Evolutionary conservation across 2,888 invertebrate species (phyloP).

Genomic region (Glyphotaelius pellucidus): DNA sequence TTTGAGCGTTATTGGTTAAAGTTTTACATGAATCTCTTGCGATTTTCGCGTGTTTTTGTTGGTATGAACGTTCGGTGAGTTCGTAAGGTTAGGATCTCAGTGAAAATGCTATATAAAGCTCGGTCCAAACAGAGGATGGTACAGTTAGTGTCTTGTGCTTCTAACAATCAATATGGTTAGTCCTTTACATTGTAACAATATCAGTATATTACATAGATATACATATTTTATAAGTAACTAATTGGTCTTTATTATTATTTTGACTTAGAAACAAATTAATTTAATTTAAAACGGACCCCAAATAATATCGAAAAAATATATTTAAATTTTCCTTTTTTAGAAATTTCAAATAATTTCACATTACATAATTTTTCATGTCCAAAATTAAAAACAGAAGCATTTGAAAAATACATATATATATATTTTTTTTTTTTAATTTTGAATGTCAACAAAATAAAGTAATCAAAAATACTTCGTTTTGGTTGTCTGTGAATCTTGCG

Average conservation of each 20-base stretch:
- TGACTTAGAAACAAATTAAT: not conserved
- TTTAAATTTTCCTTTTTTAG: no score
- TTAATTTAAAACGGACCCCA: no score
- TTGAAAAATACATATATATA: no score
- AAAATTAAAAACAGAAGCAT: no score
- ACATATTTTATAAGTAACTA: not conserved
- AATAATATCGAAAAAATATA: no score
- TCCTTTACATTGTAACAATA: not conserved
- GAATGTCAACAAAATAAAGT: no score
- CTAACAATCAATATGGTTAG: slow-evolving; percentile 17
- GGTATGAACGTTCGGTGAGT: not conserved
- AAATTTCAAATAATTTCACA: no score
- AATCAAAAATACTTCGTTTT: no score
- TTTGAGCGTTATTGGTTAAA: not conserved
- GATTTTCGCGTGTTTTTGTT: not conserved
- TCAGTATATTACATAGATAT: not conserved
- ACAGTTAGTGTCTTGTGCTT: not conserved
- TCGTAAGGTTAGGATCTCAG: not conserved
- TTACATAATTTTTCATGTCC: no score
- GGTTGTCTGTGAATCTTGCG: no score
- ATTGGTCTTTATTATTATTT: not conserved
- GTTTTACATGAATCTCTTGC: not conserved
- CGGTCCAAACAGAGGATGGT: not conserved
- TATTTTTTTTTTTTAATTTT: no score
- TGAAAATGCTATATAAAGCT: not conserved